Evolutionary conservation across 2,113 vertebrate genomes (phyloP), one percentile per base, ranked within the genome.

Genomic region (Thomomys bottae): DNA sequence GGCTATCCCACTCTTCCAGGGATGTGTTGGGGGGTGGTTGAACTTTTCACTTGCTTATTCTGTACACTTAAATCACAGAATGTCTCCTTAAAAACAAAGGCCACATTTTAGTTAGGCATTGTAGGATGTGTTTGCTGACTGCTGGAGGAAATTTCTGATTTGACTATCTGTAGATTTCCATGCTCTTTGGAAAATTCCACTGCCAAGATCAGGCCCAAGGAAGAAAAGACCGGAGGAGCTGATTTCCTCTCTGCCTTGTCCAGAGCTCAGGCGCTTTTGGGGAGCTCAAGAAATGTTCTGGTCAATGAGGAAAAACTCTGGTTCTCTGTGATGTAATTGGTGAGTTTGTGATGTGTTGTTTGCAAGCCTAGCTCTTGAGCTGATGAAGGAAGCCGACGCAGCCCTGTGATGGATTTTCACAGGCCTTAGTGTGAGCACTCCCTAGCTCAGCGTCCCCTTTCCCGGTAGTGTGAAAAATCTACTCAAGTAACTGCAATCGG

Each of bases 141-240:
- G 57, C 34, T 85, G 34, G 59, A 77, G 80, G 64, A 57, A 63
- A 71, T 15, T 68, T 78, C 77, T 40, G 91, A 45, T 38, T 73
- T 90, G 83, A 67, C 38, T 82, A 17, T 84, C 85, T 82, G 78
- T 91, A 92, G 81, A 84, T 75, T 81, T 96, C 73, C 40, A 59
- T 14, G 49, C 71, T 91, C 84, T 84, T 2, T 94, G 95, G 92
- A 87, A 92, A 95, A 92, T 96, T 93, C 89, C 87, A 95, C 76
- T 40, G 34, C n/a, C 72, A 70, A 78, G 80, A 70, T 71, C 73
- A 91, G 66, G 73, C 7, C 1, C 6, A 15, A 21, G 38, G 49
- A 57, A 70, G 38, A 59, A 59, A 1, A 15, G 24, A 57, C 68
- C 15, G 3, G n/a, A 40, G 34, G 32, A 38, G 42, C 24, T 14